phyloP scores from a whole-genome alignment of 2,113 vertebrate genomes.

The Pluvianellus socialis region DNA sequence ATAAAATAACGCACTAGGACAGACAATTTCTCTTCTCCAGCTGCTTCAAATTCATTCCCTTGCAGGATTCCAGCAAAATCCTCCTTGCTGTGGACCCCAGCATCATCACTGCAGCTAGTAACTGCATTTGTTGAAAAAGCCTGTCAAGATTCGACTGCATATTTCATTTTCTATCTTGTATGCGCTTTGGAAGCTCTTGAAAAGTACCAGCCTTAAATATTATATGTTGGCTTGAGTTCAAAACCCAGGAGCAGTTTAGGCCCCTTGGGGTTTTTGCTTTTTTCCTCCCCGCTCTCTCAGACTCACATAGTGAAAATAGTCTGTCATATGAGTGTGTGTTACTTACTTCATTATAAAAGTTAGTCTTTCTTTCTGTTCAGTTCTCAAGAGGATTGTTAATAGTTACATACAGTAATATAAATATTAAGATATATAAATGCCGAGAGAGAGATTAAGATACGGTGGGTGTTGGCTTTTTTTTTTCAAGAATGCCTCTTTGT shows the following conservation, averaged over 20 bases:
- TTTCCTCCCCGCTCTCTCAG: background rate
- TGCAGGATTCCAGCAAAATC: background rate
- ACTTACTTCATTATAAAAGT: background rate
- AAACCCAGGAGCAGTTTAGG: background rate
- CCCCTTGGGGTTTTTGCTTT: background rate
- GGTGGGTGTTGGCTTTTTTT: background rate
- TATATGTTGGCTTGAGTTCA: background rate
- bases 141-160: background rate
- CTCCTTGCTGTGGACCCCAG: background rate
- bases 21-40: background rate
- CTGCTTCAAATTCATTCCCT: background rate
- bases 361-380: background rate
- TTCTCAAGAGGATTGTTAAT: background rate
- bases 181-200: background rate
- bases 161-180: background rate
- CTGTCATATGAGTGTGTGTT: background rate
- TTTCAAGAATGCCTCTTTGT: background rate
- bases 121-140: background rate
- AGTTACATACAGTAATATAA: background rate
- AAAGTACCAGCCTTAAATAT: background rate
- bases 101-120: background rate
- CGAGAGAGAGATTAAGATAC: background rate
- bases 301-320: background rate
- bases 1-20: background rate
- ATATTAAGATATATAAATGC: background rate